Evolutionary conservation across 2,888 invertebrate genomes (phyloP).

Genomic region (Cacoxenus indagator): DNA sequence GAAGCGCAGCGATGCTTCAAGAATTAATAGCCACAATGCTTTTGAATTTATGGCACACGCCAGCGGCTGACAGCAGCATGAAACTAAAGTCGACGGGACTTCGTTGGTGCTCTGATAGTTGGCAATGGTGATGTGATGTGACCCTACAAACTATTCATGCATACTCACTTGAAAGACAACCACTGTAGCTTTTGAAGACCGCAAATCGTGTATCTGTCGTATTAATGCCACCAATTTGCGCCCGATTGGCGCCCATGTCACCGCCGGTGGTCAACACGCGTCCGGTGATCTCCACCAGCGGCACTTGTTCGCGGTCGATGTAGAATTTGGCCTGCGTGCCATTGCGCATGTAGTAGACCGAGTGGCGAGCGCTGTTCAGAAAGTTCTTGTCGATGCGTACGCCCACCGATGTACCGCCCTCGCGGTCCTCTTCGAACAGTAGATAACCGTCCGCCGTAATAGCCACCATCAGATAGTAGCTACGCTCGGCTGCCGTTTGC

Average conservation of each 20-base stretch:
- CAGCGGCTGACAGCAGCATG: conserved; percentile 9
- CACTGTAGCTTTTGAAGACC: conserved; percentile 88
- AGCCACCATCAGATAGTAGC: conserved; percentile 86
- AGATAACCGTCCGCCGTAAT: conserved; percentile 87
- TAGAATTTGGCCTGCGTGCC: conserved; percentile 80
- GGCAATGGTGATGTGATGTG: neutral
- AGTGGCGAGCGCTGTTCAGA: conserved; percentile 83
- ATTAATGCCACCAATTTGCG: conserved; percentile 89
- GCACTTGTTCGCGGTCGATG: conserved; percentile 83
- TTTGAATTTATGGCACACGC: conserved; percentile 50
- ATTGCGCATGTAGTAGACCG: conserved; percentile 79
- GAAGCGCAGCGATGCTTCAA: conserved; percentile 54
- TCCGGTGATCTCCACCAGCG: conserved; percentile 78
- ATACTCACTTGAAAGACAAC: conserved; percentile 88
- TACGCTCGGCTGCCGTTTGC: conserved; percentile 86
- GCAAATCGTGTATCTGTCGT: conserved; percentile 86
- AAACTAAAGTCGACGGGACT: too few relatives aligned
- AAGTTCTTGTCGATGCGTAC: conserved; percentile 85
- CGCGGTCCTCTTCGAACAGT: conserved; percentile 88
- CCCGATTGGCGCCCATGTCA: conserved; percentile 82
- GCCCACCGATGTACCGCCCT: conserved; percentile 75
- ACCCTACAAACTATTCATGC: neutral
- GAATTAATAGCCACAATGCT: conserved; percentile 53
- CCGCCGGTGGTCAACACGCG: conserved; percentile 78
- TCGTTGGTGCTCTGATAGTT: neutral